A percentile compares a stretch with the other conserved stretches of the same genome.
Evolutionary conservation across 1,140 invertebrate genomes (phyloP).

Genomic region (Eueides isabella): DNA sequence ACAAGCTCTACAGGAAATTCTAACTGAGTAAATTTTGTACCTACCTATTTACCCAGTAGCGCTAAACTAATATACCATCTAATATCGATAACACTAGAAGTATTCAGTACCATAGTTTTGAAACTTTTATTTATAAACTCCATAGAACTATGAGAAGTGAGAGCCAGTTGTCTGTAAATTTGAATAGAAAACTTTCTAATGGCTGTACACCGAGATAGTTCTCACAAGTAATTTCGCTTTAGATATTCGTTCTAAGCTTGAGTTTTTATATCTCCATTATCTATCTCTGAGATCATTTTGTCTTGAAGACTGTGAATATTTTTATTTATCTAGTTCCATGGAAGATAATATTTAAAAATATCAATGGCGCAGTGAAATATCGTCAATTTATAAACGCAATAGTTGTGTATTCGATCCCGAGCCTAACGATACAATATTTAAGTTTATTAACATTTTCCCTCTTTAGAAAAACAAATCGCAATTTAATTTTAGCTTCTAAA

Average conservation of each 20-base stretch:
- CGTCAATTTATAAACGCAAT: no score
- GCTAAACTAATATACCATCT: background rate
- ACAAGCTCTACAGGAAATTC: no score
- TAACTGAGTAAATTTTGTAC: background rate
- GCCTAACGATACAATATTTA: no score
- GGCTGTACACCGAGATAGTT: background rate
- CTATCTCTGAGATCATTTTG: background rate
- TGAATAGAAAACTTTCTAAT: slow-evolving; percentile 10
- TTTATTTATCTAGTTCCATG: no score
- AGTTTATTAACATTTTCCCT: no score
- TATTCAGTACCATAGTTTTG: background rate
- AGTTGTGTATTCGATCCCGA: no score
- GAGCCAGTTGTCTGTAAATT: slow-evolving; percentile 7
- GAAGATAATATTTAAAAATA: no score
- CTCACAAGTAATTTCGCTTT: background rate
- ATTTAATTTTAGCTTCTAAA: no score
- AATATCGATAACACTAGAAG: background rate
- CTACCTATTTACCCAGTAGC: background rate
- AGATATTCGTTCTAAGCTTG: background rate
- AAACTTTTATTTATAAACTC: slow-evolving; percentile 8
- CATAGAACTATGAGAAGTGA: background rate
- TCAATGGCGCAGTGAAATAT: no score
- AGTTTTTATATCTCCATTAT: background rate
- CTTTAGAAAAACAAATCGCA: no score
- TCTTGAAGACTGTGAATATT: background rate